These are phyloP conservation scores for Nesogale talazaci DNA, from an alignment of 2,113 vertebrate species.

Conservation along the genomic window DNA sequence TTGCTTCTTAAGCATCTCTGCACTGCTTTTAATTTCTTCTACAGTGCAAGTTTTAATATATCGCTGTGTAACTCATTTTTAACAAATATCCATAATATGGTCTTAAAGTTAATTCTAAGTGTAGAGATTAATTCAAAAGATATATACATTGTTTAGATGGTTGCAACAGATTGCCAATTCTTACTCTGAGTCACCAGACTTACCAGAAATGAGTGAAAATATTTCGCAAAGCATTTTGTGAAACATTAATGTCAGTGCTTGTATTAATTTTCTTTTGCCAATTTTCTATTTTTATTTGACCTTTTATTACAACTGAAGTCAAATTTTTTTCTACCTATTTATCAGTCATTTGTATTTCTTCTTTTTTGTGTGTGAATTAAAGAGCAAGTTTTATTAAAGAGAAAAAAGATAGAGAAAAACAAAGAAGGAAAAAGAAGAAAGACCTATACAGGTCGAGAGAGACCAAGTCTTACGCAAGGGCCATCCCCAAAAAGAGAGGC, in stretches of 20 bases:
- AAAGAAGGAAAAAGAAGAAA: too few relatives aligned
- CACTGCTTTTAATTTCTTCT: constrained; percentile 35
- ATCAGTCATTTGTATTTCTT: too few relatives aligned
- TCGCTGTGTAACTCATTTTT: constrained; percentile 29
- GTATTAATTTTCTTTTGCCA: background rate
- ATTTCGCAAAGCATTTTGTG: constrained; percentile 45
- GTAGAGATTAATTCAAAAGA: constrained; percentile 27
- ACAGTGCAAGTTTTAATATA: constrained; percentile 8
- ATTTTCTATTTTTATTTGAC: constrained; percentile 56
- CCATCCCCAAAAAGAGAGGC: too few relatives aligned
- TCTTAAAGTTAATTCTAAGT: constrained; percentile 46
- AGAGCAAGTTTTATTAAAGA: too few relatives aligned
- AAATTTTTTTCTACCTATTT: background rate
- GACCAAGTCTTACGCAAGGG: too few relatives aligned
- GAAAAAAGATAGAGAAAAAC: too few relatives aligned
- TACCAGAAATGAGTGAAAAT: constrained; percentile 32
- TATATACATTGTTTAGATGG: background rate
- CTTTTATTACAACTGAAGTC: constrained; percentile 50
- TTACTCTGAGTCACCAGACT: constrained; percentile 45
- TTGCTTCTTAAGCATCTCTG: background rate
- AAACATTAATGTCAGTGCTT: constrained; percentile 5
- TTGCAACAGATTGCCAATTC: background rate
- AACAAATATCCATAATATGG: background rate
- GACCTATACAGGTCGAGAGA: too few relatives aligned
- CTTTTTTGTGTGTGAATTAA: too few relatives aligned